Evolutionary conservation across 2,888 invertebrate genomes (phyloP).

Genomic region (Drosophila aldrichi): DNA sequence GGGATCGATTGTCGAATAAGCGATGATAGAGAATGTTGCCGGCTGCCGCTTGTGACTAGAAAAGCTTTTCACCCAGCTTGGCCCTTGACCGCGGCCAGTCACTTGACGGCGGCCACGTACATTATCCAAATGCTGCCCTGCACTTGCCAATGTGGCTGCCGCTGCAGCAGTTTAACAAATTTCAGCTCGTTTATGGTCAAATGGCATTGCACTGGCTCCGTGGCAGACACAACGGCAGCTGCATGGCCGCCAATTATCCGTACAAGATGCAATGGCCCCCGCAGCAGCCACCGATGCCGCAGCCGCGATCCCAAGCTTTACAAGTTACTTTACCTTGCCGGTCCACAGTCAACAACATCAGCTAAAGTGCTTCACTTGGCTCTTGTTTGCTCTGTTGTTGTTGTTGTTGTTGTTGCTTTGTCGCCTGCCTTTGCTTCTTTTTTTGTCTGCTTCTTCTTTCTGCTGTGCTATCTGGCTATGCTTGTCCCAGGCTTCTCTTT

Average conservation of each 20-base stretch:
- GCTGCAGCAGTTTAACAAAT: slow-evolving; percentile 71
- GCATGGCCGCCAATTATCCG: slow-evolving; percentile 79
- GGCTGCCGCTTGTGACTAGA: slow-evolving; percentile 27
- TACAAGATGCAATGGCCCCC: slow-evolving; percentile 65
- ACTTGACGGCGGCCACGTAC: slow-evolving; percentile 50
- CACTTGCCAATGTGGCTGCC: slow-evolving; percentile 64
- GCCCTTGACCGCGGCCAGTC: slow-evolving; percentile 58
- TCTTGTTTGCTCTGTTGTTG: slow-evolving; percentile 52
- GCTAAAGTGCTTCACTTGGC: slow-evolving; percentile 72
- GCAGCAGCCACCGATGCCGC: slow-evolving; percentile 35
- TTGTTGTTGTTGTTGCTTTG: slow-evolving; percentile 60
- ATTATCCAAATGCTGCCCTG: slow-evolving; percentile 69
- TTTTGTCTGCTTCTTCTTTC: not conserved
- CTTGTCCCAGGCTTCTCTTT: slow-evolving; percentile 75
- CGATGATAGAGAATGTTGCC: slow-evolving; percentile 69
- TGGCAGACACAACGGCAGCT: slow-evolving; percentile 77
- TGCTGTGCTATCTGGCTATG: slow-evolving; percentile 47
- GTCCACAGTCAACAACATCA: slow-evolving; percentile 64
- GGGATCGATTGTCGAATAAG: slow-evolving; percentile 65
- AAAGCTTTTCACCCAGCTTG: slow-evolving; percentile 54
- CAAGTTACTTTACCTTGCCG: slow-evolving; percentile 78
- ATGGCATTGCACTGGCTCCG: slow-evolving; percentile 75
- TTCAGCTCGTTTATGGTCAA: slow-evolving; percentile 83
- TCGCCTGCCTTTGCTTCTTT: slow-evolving; percentile 51
- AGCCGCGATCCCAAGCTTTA: slow-evolving; percentile 63